Base-by-base conservation (phyloP, 2,113 vertebrate species). In the Sander vitreus region DNA sequence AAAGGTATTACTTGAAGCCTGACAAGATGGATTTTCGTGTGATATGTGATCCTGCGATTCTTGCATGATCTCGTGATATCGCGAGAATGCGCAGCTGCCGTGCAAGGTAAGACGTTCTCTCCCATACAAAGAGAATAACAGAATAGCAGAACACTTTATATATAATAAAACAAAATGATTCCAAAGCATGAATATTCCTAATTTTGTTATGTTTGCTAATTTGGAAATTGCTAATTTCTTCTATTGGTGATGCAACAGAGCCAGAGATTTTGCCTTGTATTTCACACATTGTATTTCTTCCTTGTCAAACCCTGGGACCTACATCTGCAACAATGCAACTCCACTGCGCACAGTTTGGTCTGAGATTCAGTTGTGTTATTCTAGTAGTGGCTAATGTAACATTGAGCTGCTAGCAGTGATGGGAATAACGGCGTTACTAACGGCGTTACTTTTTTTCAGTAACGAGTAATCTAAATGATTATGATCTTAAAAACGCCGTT, bases 111-210 rank as follows among this genome's bases (percentile, higher is more conserved):
- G 9, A 43, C 2, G 10, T 43, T 43, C 50, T 68, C 13, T 80
- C 36, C 25, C 19, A 21, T 47, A 21, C 33, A 48, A 33, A 81
- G 53, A 75, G 4, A 62, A 23, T 64, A 67, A 66, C n/a, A 39
- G 57, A 68, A 47, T 13, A 43, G 53, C 11, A 4, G 45, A 53
- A 54, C 27, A 8, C 4, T 33, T 43, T 39, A 21, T 19, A 53
- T 39, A n/a, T 27, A 53, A 43, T 69, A 5, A 25, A 60, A 33
- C 16, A 18, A 15, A 25, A 25, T 25, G 25, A 13, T 21, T 45
- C 36, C 36, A 7, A n/a, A 43, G 10, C 30, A 36, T 64, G 16
- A 16, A 18, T 50, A 50, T 6, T 18, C 51, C 11, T 59, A 14
- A 18, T 59, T 60, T 11, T 19, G 3, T 60, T 60, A 18, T 36